Evolutionary conservation across 2,888 invertebrate genomes (phyloP).

Genomic region (Andrena haemorrhoa): DNA sequence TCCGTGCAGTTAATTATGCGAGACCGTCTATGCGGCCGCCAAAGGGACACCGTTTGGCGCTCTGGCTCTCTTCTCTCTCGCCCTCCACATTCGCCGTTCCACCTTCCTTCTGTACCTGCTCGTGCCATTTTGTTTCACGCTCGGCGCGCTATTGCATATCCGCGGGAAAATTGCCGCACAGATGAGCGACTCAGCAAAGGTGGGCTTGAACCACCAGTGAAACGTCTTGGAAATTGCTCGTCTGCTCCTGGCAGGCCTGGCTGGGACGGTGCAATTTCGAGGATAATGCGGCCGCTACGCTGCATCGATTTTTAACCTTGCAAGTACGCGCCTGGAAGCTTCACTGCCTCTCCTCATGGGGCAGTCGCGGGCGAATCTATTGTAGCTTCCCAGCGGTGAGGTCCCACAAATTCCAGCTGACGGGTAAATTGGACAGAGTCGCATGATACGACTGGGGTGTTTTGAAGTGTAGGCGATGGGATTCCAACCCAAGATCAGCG

Average conservation of each 20-base stretch:
- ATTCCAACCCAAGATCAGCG: too few relatives aligned
- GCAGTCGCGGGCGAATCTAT: too few relatives aligned
- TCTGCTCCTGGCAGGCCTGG: conserved; percentile 53
- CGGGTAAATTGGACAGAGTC: too few relatives aligned
- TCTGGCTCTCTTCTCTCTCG: neutral
- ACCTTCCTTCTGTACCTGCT: conserved; percentile 11
- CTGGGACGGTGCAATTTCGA: conserved; percentile 49
- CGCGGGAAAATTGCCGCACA: conserved; percentile 62
- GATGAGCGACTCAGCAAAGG: conserved; percentile 39
- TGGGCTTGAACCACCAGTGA: conserved; percentile 37
- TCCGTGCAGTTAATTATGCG: conserved; percentile 80
- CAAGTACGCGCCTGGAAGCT: conserved; percentile 18
- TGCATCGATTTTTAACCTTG: conserved; percentile 36
- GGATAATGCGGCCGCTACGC: conserved; percentile 41
- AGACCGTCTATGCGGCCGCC: conserved; percentile 67
- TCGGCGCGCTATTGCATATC: conserved; percentile 55
- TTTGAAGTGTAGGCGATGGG: too few relatives aligned
- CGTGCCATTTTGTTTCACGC: conserved; percentile 38
- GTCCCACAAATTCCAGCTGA: too few relatives aligned
- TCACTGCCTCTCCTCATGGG: neutral
- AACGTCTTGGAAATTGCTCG: conserved; percentile 63
- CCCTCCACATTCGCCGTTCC: neutral
- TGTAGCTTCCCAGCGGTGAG: too few relatives aligned
- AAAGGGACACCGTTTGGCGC: conserved; percentile 70
- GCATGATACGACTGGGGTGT: too few relatives aligned